phyloP scores from a whole-genome alignment of 1,140 invertebrate species.

The Holotrichia oblita region DNA sequence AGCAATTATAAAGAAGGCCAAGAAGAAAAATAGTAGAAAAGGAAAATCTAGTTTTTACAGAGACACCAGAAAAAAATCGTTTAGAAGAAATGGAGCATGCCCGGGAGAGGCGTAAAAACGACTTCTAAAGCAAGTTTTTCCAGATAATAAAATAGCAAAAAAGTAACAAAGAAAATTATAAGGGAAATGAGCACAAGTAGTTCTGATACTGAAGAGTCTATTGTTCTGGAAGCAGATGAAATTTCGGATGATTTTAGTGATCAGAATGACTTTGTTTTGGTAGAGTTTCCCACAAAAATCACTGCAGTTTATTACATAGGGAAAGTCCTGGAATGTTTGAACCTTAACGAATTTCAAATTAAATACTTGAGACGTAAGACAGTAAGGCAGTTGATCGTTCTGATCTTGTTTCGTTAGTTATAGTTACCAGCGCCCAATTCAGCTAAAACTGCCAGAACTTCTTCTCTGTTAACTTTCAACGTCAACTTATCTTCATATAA shows the following conservation, averaged over 20 bases:
- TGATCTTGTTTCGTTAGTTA: slow-evolving; percentile 38
- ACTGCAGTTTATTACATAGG: neutral
- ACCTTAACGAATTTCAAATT: slow-evolving; percentile 41
- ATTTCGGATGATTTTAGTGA: slow-evolving; percentile 17
- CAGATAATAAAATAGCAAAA: neutral
- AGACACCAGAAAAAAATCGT: too few species aligned
- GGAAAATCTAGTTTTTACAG: too few species aligned
- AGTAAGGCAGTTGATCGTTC: neutral
- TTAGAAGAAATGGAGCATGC: too few species aligned
- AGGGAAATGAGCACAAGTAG: neutral
- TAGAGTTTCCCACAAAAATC: neutral
- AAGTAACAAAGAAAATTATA: neutral
- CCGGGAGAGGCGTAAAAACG: too few species aligned
- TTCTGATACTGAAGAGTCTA: neutral
- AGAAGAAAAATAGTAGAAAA: too few species aligned
- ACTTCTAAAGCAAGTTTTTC: neutral
- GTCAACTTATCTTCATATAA: slow-evolving; percentile 37
- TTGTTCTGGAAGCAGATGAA: neutral
- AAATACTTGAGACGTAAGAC: too few species aligned
- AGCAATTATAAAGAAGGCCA: too few species aligned
- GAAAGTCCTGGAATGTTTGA: neutral
- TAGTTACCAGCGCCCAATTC: slow-evolving; percentile 37
- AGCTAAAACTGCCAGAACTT: slow-evolving; percentile 38
- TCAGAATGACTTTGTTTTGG: slow-evolving; percentile 50
- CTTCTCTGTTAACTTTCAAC: slow-evolving; percentile 30